Base-by-base conservation (phyloP, 1,140 invertebrate species). In the Dreissena polymorpha region DNA sequence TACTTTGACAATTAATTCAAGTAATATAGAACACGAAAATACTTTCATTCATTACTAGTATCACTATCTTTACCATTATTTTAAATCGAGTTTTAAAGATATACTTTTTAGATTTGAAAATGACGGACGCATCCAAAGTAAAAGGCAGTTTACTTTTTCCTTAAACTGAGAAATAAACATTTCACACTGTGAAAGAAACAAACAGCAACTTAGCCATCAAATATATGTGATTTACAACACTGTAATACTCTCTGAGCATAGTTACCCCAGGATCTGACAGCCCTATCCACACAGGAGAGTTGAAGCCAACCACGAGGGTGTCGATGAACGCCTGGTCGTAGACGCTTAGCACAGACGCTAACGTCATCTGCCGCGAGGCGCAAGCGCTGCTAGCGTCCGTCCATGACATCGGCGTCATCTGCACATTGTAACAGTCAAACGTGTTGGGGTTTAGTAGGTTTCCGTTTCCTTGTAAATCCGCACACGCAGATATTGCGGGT, bases 291-390 rank as follows among this genome's bases (percentile, higher is more conserved):
- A 82, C 71, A 27, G 79, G 79, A 27, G 79, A 53, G 50, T 53
- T 68, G 3, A 73, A 23, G 12, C 14, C 0, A 49, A 7, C 70
- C 16, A 55, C 10, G 25, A 82, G 21, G 21, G 64, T 67, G 27
- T 82, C 79, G 65, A 82, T 18, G 49, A 67, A 82, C 10, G 79
- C 70, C 21, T 82, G 79, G 60, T 82, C 79, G 60, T 55, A 82
- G 16, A 82, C 25, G 51, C 53, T 74, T 13, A 64, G 21, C 6
- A 82, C 27, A 0, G 79, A 73, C 23, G 51, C 39, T 14, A 82
- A 29, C 21, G 12, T 12, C 39, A 70, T 72, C 7, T 63, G 39
- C 14, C 67, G 29, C 18, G 50, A 23, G 0, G 50, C 1, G 57
- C 79, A 82, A 0, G 57, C 14, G 1, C 16, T 21, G 10, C 14